phyloP scores from a whole-genome alignment of 2,797 vertebrate genomes.

The Ptychadena robeensis region DNA sequence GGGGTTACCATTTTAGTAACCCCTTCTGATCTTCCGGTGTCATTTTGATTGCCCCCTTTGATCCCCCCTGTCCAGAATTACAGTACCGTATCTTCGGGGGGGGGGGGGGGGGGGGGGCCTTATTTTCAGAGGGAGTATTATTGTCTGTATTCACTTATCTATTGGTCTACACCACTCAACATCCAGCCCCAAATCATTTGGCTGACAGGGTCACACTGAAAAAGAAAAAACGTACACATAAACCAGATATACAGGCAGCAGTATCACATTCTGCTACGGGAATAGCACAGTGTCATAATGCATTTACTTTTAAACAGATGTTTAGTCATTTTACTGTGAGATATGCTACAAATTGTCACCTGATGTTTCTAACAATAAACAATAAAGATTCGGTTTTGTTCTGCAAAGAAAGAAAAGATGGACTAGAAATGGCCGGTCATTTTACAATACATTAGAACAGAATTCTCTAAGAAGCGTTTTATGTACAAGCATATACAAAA shows the following conservation, averaged over 20 bases:
- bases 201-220: too few relatives aligned
- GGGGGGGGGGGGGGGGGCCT: too few relatives aligned
- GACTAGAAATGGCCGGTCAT: conserved; percentile 78
- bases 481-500: conserved; percentile 90
- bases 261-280: conserved; percentile 10
- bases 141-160: too few relatives aligned
- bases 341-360: conserved; percentile 66
- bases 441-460: conserved; percentile 80
- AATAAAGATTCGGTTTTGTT: conserved; percentile 63
- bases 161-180: too few relatives aligned
- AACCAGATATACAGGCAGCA: conserved; percentile 9
- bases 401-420: conserved; percentile 71
- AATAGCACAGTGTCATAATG: conserved; percentile 55
- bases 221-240: too few relatives aligned
- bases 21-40: too few relatives aligned
- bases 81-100: too few relatives aligned
- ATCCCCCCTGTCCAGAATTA: too few relatives aligned
- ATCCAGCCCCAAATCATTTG: too few relatives aligned
- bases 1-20: too few relatives aligned
- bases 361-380: conserved; percentile 61
- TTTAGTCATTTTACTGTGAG: conserved; percentile 63
- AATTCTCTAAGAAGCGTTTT: conserved; percentile 79
- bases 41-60: too few relatives aligned
- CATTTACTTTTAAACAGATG: conserved; percentile 65
- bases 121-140: too few relatives aligned